Evolutionary conservation across 2,888 invertebrate species (phyloP).

Genomic region (Charanyca ferruginea): DNA sequence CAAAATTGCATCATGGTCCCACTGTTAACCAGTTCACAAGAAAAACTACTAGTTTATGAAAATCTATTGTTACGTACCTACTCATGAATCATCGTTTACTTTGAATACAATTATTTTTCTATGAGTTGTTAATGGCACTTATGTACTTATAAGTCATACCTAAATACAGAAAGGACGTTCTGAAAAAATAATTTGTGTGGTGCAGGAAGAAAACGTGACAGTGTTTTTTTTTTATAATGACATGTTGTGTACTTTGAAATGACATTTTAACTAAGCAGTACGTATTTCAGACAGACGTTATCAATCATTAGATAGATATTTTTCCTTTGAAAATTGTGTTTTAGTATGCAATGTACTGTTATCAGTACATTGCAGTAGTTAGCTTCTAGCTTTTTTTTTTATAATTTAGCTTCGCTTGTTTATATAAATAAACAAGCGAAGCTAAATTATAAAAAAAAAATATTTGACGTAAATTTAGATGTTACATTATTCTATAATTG

Average conservation of each 20-base stretch:
- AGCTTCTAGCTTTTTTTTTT: no score
- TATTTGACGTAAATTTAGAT: no score
- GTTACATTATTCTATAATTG: not conserved
- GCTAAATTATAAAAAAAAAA: no score
- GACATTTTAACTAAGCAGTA: not conserved
- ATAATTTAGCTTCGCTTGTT: no score
- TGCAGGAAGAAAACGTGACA: no score
- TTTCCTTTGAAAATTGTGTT: not conserved
- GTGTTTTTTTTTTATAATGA: no score
- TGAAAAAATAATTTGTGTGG: conserved; percentile 13
- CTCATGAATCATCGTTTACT: conserved; percentile 43
- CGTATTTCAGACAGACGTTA: no score
- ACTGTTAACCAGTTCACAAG: conserved; percentile 36
- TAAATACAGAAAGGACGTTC: conserved; percentile 6
- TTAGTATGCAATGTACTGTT: no score
- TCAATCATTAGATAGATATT: not conserved
- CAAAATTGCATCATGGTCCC: conserved; percentile 46
- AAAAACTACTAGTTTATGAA: conserved; percentile 43
- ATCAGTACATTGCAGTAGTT: no score
- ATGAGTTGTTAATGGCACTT: conserved; percentile 30
- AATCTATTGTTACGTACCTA: conserved; percentile 39
- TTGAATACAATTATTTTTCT: conserved; percentile 41
- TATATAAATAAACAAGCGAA: no score
- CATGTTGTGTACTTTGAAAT: no score
- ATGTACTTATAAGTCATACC: conserved; percentile 22